phyloP scores from a whole-genome alignment of 2,888 invertebrate species.

The Tillus elongatus region DNA sequence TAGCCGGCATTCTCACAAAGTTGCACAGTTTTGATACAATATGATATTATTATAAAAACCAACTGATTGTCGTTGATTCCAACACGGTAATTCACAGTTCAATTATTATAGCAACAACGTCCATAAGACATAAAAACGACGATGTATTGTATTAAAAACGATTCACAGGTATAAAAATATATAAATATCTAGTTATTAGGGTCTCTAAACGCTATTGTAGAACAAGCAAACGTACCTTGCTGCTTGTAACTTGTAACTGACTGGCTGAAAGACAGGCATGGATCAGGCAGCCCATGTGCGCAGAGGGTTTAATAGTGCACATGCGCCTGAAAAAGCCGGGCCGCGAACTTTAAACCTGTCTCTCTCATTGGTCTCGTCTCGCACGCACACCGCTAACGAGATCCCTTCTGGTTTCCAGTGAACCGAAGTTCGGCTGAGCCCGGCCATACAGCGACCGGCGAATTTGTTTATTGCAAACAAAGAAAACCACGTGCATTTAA shows the following conservation, averaged over 20 bases:
- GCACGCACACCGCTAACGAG: slow-evolving; percentile 18
- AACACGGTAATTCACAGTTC: slow-evolving; percentile 14
- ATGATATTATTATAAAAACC: slow-evolving; percentile 14
- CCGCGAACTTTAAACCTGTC: slow-evolving; percentile 29
- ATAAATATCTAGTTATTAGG: slow-evolving; percentile 30
- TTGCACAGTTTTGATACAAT: slow-evolving; percentile 13
- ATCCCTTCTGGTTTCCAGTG: slow-evolving; percentile 15
- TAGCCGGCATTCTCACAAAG: slow-evolving; percentile 59
- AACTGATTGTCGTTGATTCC: slow-evolving; percentile 36
- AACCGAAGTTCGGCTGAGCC: no score
- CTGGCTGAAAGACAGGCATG: slow-evolving; percentile 32
- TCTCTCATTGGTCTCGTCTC: slow-evolving; percentile 21
- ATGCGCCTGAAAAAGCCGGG: slow-evolving; percentile 45
- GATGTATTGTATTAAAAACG: slow-evolving; percentile 33
- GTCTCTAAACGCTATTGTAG: slow-evolving; percentile 32
- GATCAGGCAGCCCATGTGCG: slow-evolving; percentile 37
- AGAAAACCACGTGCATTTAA: slow-evolving; percentile 27
- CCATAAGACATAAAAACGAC: slow-evolving; percentile 36
- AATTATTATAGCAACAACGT: slow-evolving; percentile 26
- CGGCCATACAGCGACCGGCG: slow-evolving; percentile 17
- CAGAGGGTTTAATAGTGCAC: slow-evolving; percentile 38
- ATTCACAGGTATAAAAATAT: slow-evolving; percentile 44
- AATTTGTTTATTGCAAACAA: slow-evolving; percentile 28
- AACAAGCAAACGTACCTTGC: slow-evolving; percentile 35
- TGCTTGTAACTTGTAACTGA: slow-evolving; percentile 40